Conservation (phyloP, 30 jellyfish, hydroid and myxozoan genomes). For the Hydractinia echinata region DNA sequence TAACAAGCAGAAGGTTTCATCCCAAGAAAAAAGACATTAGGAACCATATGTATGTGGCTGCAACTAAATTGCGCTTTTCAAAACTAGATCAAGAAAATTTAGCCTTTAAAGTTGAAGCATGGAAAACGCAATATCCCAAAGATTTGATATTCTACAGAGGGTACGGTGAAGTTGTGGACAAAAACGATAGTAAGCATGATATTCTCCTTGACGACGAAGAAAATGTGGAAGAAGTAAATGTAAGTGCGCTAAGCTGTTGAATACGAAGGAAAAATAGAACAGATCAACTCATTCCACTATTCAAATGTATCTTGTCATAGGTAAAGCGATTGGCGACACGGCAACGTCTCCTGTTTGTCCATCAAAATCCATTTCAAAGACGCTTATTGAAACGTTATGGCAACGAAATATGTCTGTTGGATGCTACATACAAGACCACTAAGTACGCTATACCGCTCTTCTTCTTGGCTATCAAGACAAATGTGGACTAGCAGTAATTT, state of each 20-base stretch:
- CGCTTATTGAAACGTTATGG: slow-evolving; percentile 41
- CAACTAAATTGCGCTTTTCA: neutral
- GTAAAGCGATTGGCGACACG: no score
- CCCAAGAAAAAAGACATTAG: neutral
- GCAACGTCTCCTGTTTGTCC: slow-evolving; percentile 44
- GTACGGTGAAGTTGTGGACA: no score
- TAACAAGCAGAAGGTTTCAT: neutral
- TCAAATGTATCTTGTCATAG: no score
- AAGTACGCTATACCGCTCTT: slow-evolving; percentile 44
- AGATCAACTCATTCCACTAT: no score
- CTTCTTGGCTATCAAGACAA: slow-evolving; percentile 41
- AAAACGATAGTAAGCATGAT: no score
- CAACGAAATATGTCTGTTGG: slow-evolving; percentile 36
- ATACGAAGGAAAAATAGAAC: no score
- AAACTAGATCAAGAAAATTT: slow-evolving; percentile 3
- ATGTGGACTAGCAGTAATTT: slow-evolving; percentile 46
- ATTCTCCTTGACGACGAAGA: no score
- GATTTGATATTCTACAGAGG: neutral
- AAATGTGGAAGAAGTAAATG: no score
- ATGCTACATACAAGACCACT: slow-evolving; percentile 46
- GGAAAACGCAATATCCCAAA: neutral
- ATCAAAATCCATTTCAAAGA: slow-evolving; percentile 33
- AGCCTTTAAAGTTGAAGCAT: neutral
- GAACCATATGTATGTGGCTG: neutral
- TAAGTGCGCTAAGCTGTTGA: no score